phyloP scores from a whole-genome alignment of 2,888 invertebrate genomes.

The Meiosimyza decipiens region DNA sequence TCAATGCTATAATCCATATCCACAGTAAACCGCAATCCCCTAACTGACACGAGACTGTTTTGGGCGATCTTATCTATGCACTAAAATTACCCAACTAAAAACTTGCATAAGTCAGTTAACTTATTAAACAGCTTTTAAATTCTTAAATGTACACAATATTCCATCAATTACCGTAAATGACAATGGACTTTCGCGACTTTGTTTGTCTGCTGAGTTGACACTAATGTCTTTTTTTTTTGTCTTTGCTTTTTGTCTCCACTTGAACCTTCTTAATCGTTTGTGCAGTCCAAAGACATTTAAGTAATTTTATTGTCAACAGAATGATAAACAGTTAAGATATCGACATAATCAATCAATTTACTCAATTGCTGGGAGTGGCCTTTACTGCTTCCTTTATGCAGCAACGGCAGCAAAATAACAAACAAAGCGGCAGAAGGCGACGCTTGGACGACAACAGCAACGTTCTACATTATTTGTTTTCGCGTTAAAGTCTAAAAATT shows the following conservation, averaged over 20 bases:
- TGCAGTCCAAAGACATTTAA: conserved; percentile 30
- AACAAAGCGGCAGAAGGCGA: background rate
- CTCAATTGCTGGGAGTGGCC: conserved; percentile 16
- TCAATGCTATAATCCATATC: too few relatives aligned
- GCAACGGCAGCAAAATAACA: background rate
- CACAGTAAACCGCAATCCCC: too few relatives aligned
- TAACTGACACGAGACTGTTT: too few relatives aligned
- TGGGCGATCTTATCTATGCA: too few relatives aligned
- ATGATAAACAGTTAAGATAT: conserved; percentile 33
- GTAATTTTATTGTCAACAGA: conserved; percentile 37
- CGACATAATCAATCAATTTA: conserved; percentile 37
- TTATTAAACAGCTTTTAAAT: too few relatives aligned
- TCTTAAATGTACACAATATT: background rate
- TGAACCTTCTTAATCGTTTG: conserved; percentile 25
- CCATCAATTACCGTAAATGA: background rate
- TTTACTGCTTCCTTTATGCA: background rate
- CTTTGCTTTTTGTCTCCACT: background rate
- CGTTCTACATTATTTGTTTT: conserved; percentile 19
- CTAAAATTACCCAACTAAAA: too few relatives aligned
- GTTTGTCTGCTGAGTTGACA: background rate
- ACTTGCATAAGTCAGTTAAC: too few relatives aligned
- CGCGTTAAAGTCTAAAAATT: conserved; percentile 16
- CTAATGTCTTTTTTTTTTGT: conserved; percentile 4
- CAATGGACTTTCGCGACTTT: background rate
- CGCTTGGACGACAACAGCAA: background rate